Evolutionary conservation across 1,140 invertebrate species (phyloP), one percentile per base, ranked within the genome.

Genomic region (Phthorimaea operculella): DNA sequence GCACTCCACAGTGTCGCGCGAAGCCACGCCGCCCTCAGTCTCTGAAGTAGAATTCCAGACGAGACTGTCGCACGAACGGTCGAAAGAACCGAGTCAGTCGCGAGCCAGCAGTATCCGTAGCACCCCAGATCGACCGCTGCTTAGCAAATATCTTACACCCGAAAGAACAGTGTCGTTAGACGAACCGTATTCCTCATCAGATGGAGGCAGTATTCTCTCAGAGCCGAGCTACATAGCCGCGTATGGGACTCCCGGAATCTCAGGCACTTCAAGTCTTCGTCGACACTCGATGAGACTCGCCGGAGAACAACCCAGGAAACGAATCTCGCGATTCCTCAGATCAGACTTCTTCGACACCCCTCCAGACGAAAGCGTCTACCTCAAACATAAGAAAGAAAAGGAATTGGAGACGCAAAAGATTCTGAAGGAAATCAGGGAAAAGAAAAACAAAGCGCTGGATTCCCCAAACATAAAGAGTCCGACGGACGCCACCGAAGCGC

Each of bases 261-360:
- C 76, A 70, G 57, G 63, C 70, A 11, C 58, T 11, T 56, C 67
- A 7, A 74, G 61, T 63, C 69, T 86, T 44, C 77, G 80, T 51
- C 82, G 85, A 50, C 83, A 85, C 57, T 83, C 84, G 15, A 66
- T 85, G 53, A 62, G 75, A 48, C 61, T 76, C 10, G 60, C 71
- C 10, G 68, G 63, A 11, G 79, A 77, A 36, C 74, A 76, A 36
- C 78, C 77, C 21, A 88, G 87, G 57, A 87, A 89, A 21, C 85
- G 90, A 55, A 88, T 92, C 42, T 93, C 92, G 11, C 85, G 92
- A 58, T 93, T 93, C 72, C 74, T 93, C 51, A 84, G 92, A 10
- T 91, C 92, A 0, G 92, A 94, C 70, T 94, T 94, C 69, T 94
- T 92, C 64, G 92, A 94, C 52, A 87, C 91, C 0, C 89, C 91